Conservation (phyloP, 2,888 invertebrate genomes). For the Clanis bilineata region DNA sequence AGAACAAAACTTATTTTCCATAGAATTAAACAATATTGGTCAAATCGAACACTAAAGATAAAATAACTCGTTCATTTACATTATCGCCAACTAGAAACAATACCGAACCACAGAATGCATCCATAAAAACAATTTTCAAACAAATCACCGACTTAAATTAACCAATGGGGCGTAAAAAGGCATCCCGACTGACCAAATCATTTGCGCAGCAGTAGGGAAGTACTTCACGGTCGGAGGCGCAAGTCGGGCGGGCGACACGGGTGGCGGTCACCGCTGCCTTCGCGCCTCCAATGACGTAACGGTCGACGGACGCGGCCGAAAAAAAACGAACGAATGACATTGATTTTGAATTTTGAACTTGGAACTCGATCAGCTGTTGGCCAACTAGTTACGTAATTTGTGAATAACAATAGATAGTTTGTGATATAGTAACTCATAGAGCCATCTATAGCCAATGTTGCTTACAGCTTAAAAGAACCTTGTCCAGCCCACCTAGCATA, state of each 20-base stretch:
- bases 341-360: constrained; percentile 58
- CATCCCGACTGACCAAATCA: constrained; percentile 21
- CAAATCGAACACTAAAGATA: neutral
- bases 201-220: constrained; percentile 32
- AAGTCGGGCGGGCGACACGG: constrained; percentile 58
- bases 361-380: constrained; percentile 27
- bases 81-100: neutral
- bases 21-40: neutral
- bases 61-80: neutral
- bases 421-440: neutral
- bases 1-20: neutral
- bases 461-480: too few relatives aligned
- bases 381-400: neutral
- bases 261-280: constrained; percentile 47
- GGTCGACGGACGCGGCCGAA: constrained; percentile 39
- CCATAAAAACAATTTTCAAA: constrained; percentile 23
- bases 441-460: too few relatives aligned
- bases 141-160: constrained; percentile 23
- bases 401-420: neutral
- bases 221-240: constrained; percentile 61
- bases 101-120: neutral
- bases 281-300: constrained; percentile 59
- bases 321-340: constrained; percentile 52
- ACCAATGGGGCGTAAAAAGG: constrained; percentile 25
- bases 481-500: too few relatives aligned